Evolutionary conservation across 2,113 vertebrate genomes (phyloP), one percentile per base, ranked within the genome.

Genomic region (Cygnus atratus): DNA sequence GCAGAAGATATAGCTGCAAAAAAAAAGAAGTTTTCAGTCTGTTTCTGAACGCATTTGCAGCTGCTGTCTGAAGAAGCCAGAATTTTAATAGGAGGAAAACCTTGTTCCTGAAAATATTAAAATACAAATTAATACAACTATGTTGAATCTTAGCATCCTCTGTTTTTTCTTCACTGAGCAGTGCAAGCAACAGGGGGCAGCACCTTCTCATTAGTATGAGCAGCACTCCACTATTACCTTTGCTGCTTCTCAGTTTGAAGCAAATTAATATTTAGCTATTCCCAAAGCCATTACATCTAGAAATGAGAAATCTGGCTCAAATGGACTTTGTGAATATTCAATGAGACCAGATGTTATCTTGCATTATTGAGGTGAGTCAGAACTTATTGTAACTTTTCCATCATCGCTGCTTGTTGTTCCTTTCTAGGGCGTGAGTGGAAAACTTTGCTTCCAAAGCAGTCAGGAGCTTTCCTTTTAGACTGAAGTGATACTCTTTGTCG

Each of bases 301-400:
- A 93, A 95, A 94, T 82, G 93, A 95, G 95, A 93, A 96, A 88
- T 39, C 46, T 78, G 84, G 43, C 72, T 96, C 75, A 54, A n/a
- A 84, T 76, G 61, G 83, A 76, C 84, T 93, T 89, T 35, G 77
- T 96, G 95, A 95, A 96, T 97, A 96, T 97, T 96, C 96, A 97
- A 22, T 82, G 92, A 96, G 85, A 73, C 26, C 77, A 95, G 95
- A 92, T 95, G 94, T 87, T 96, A 94, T 68, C 90, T 96, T 61
- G 15, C 61, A 41, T 90, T 94, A 90, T 52, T 96, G 89, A 93
- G 67, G 72, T 88, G 93, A 93, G 88, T 67, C 50, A 79, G 88
- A 95, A 90, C 22, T 80, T 72, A 21, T 2, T 52, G 44, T 74
- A 88, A 90, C 58, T 88, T 96, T 95, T 86, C 76, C 41, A 61